A percentile compares a stretch with the other conserved stretches of the same genome.
phyloP scores from a whole-genome alignment of 2,888 invertebrate species.

The Xestia sexstrigata region DNA sequence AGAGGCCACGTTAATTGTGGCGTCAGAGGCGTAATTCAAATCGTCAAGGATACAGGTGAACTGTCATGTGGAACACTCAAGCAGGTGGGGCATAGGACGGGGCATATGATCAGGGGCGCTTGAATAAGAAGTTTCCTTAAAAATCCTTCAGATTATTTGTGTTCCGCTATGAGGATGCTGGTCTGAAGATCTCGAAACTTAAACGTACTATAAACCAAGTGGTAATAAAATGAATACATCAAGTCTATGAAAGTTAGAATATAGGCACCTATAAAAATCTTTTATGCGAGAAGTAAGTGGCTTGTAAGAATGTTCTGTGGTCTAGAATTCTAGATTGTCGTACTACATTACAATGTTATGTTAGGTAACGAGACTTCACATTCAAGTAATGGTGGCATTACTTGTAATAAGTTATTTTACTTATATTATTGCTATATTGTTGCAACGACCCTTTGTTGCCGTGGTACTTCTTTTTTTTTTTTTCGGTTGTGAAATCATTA shows the following conservation, averaged over 20 bases:
- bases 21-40: not conserved
- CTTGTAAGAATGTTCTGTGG: conserved; percentile 20
- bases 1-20: not conserved
- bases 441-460: no score
- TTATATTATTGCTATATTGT: not conserved
- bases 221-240: conserved; percentile 17
- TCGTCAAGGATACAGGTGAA: no score
- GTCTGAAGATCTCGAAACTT: not conserved
- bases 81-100: no score
- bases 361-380: conserved; percentile 7
- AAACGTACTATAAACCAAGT: not conserved
- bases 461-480: no score
- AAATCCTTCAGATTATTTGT: not conserved
- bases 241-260: conserved; percentile 15
- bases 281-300: conserved; percentile 13
- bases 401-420: conserved; percentile 9
- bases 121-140: not conserved
- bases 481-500: no score
- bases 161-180: not conserved
- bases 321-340: conserved; percentile 8
- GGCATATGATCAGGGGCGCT: no score
- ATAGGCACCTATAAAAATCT: conserved; percentile 9
- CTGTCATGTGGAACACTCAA: not conserved
- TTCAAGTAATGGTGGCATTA: conserved; percentile 4
- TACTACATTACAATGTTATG: conserved; percentile 10